Evolutionary conservation across 1,140 invertebrate genomes (phyloP), one percentile per base, ranked within the genome.

Genomic region (Magallana ariakensis): DNA sequence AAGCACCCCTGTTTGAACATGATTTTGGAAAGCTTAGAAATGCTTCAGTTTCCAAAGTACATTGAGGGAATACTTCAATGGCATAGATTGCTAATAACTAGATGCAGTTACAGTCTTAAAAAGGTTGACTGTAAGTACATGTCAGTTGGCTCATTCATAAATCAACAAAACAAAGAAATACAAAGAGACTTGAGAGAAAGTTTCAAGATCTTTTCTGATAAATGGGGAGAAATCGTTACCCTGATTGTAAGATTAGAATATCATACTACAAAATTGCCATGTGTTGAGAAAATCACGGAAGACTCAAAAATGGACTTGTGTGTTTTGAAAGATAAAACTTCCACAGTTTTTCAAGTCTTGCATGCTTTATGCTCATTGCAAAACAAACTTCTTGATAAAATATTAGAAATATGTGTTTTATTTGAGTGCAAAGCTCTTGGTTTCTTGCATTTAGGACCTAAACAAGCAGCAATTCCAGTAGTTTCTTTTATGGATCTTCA

Each of bases 31-130:
- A 58, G 15, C 56, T 80, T 89, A 2, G 13, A 58, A 16, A 58
- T 58, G 57, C 16, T 58, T 58, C 57, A 19, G n/a, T 15, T 88
- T 13, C 87, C 85, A 57, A 58, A 80, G 70, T 85, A 86, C 81
- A 80, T 89, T 2, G 46, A 66, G 10, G 56, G 81, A 10, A 57
- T 89, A 15, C 46, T 89, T 10, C 62, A 57, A 56, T 89, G 89
- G 89, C 85, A 89, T 15, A 46, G 86, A 22, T 80, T 58, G 0
- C 56, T 66, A 0, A 58, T 89, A 0, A 66, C 81, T 26, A 33
- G n/a, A n/a, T 62, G 81, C n/a, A 89, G 89, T 75, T 85, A 87
- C 75, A 89, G 86, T 53, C 60, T 86, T 46, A 75, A 85, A 83
- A 87, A 80, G 57, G 80, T 86, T 16, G 81, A 87, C 16, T 87